A percentile compares a stretch with the other conserved stretches of the same genome.
Conservation (phyloP, 2,797 vertebrate species). For the Nyctalus aviator region DNA sequence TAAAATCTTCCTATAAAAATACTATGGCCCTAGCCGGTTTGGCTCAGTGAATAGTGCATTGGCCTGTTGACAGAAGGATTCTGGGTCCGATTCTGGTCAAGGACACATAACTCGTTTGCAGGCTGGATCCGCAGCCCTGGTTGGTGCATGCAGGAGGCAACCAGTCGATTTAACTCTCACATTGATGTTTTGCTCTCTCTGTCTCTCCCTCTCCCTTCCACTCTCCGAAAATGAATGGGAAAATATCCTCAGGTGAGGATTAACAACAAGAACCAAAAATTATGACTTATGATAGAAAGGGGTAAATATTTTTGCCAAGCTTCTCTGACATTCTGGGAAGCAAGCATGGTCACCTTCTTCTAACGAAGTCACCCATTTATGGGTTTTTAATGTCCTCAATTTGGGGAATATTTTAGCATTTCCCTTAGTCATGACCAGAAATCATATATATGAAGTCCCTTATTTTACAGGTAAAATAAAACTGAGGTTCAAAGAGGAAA, state of each 20-base stretch:
- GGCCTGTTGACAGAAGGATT: no score
- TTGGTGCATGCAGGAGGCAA: no score
- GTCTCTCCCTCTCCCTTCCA: no score
- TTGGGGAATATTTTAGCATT: background rate
- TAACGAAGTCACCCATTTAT: background rate
- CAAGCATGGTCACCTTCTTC: background rate
- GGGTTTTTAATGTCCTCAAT: background rate
- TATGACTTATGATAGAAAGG: background rate
- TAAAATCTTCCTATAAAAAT: background rate
- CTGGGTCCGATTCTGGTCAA: no score
- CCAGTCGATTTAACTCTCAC: no score
- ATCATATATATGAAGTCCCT: background rate
- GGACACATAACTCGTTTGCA: no score
- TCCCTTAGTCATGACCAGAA: background rate
- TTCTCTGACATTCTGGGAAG: background rate
- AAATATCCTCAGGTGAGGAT: no score
- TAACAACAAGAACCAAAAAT: background rate
- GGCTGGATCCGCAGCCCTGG: no score
- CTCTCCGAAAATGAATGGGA: no score
- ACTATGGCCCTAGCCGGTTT: background rate
- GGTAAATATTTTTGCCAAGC: background rate
- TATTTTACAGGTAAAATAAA: background rate
- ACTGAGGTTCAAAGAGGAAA: background rate
- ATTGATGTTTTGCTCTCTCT: no score
- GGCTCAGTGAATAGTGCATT: no score